A percentile compares a stretch with the other conserved stretches of the same genome.
Conservation (phyloP, 2,797 vertebrate genomes). For the Sebastes taczanowskii region DNA sequence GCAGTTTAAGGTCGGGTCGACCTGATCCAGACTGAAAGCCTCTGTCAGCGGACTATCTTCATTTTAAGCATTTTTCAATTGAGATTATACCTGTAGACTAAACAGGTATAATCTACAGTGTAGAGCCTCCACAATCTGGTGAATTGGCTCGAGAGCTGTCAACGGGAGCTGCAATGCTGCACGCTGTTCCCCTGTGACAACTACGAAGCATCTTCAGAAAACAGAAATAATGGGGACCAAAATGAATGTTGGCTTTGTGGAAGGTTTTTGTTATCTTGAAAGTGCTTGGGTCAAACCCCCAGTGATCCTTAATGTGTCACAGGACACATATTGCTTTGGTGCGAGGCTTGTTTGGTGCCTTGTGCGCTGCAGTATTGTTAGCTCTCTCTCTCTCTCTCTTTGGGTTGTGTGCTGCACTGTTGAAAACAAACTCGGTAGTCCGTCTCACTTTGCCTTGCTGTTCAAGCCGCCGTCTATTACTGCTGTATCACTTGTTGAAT, state of each 20-base stretch:
- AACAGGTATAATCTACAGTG: no score
- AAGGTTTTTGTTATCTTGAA: not conserved
- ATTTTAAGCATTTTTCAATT: not conserved
- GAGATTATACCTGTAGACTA: not conserved
- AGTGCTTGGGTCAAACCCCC: constrained; percentile 9
- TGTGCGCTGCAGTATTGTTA: constrained; percentile 22
- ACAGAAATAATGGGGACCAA: constrained; percentile 49
- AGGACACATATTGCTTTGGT: not conserved
- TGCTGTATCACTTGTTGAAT: constrained; percentile 62
- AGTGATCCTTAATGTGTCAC: not conserved
- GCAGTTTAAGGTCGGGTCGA: constrained; percentile 12
- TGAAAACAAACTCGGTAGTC: not conserved
- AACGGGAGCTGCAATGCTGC: not conserved
- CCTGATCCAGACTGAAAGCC: constrained; percentile 18
- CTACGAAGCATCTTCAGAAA: not conserved
- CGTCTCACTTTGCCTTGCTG: not conserved
- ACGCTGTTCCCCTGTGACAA: not conserved
- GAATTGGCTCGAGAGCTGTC: not conserved
- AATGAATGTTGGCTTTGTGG: constrained; percentile 8
- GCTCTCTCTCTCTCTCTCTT: not conserved
- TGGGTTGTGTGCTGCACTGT: constrained; percentile 1
- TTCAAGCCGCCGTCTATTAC: constrained; percentile 37
- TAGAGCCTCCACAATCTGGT: not conserved
- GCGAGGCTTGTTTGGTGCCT: not conserved
- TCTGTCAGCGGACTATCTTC: not conserved